Evolutionary conservation across 37 sponge, comb jelly and placozoan species (phyloP).

Genomic region (Trichoplax adhaerens): DNA sequence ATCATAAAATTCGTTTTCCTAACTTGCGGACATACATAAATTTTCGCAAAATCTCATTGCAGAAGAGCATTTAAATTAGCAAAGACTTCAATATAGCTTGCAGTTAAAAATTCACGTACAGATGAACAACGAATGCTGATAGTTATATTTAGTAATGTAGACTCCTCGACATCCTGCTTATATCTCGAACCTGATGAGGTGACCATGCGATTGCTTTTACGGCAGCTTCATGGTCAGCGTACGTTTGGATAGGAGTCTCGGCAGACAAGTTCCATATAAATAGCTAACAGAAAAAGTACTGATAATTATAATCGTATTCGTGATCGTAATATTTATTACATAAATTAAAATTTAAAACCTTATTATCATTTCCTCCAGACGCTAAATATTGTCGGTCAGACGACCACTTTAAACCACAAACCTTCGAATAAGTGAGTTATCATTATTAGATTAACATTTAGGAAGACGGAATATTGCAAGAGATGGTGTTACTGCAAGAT

Average conservation of each 20-base stretch:
- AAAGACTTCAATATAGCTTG: no score
- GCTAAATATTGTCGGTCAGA: conserved; percentile 23
- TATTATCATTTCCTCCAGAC: conserved; percentile 27
- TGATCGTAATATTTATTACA: background rate
- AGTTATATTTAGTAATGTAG: no score
- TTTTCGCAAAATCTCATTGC: no score
- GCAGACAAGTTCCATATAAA: conserved; percentile 42
- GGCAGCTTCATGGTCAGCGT: conserved; percentile 77
- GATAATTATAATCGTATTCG: background rate
- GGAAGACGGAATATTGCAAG: background rate
- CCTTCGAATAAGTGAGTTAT: background rate
- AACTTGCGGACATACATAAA: no score
- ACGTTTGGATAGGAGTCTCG: conserved; percentile 32
- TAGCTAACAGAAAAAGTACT: background rate
- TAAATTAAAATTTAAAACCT: conserved; percentile 7
- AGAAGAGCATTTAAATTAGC: no score
- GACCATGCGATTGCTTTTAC: conserved; percentile 97
- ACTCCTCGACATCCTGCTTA: no score
- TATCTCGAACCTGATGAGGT: conserved; percentile 53
- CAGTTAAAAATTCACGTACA: no score
- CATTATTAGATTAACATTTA: no score
- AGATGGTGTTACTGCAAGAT: background rate
- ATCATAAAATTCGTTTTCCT: no score
- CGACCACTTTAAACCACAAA: conserved; percentile 33
- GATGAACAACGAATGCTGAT: no score